Evolutionary conservation across 2,797 vertebrate species (phyloP), one percentile per base, ranked within the genome.

Genomic region (Phoxinus dragarum): DNA sequence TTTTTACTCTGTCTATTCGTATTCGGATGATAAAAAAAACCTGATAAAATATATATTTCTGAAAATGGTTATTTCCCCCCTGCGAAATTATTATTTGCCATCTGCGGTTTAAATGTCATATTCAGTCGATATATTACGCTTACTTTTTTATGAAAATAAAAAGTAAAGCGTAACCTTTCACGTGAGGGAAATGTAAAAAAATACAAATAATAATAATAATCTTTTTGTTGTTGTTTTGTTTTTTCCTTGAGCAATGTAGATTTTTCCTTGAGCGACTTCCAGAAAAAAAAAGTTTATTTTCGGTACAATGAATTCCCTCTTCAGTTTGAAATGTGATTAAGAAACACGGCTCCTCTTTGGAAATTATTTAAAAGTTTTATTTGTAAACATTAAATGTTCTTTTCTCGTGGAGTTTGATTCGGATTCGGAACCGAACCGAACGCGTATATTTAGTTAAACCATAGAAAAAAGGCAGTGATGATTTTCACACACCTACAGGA

Each of bases 311-410:
- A 66, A 66, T 66, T 31, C 23, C 47, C 17, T 69, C 67, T 23
- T 69, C 67, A 11, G 1, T 69, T 69, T 78, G 38, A 61, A 12
- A 78, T 36, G 27, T 54, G 73, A 88, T 78, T 86, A 84, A 89
- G 84, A 82, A 40, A 79, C 31, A 77, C 76, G 84, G 34, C 36
- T 82, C 31, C 49, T 68, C 88, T 84, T 91, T 91, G 80, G 86
- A 83, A 84, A 89, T 91, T 87, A 92, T 94, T 96, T 94, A 89
- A 94, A 94, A 90, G 93, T 97, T 98, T 98, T 98, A 98, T 98
- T 98, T 98, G 97, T 97, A 98, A 98, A 98, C 97, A 98, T 98
- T 97, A 98, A 98, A 98, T 98, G 94, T 94, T 95, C 96, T 96
- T 97, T 97, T 97, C 95, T 97, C 94, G 96, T 96, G 96, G 96